Conservation (phyloP, 2,797 vertebrate genomes). For the Epinephelus awoara region DNA sequence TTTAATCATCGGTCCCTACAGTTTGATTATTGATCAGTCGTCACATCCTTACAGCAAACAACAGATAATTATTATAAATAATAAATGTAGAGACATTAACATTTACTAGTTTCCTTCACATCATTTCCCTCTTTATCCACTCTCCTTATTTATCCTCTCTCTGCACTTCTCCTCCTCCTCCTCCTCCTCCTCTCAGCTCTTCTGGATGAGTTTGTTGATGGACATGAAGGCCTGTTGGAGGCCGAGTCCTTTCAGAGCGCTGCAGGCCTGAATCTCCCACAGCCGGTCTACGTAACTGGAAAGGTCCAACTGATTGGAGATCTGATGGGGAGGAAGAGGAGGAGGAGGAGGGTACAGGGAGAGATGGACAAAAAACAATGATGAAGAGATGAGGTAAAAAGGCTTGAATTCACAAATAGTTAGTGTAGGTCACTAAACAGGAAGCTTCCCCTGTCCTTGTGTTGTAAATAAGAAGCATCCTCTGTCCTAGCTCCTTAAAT, state of each 20-base stretch:
- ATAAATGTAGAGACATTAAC: no score
- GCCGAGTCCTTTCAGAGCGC: slow-evolving; percentile 86
- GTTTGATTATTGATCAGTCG: not conserved
- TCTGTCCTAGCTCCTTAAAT: not conserved
- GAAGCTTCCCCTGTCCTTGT: not conserved
- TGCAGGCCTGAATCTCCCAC: slow-evolving; percentile 91
- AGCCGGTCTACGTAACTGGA: slow-evolving; percentile 49
- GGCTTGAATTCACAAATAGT: not conserved
- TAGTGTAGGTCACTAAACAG: no score
- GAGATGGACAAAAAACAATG: no score
- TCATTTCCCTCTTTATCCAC: not conserved
- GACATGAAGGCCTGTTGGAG: slow-evolving; percentile 86
- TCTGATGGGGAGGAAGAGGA: slow-evolving; percentile 44
- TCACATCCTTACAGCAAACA: no score
- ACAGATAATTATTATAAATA: no score
- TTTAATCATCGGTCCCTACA: not conserved
- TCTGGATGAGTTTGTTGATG: slow-evolving; percentile 84
- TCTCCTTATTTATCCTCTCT: no score
- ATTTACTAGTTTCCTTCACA: not conserved
- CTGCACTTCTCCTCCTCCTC: not conserved
- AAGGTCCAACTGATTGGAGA: slow-evolving; percentile 79
- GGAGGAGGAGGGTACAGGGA: not conserved
- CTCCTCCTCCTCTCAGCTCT: slow-evolving; percentile 49
- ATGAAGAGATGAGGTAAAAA: not conserved
- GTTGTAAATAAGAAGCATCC: not conserved